Conservation (phyloP, 1,140 invertebrate genomes). For the Procambarus virginalis region DNA sequence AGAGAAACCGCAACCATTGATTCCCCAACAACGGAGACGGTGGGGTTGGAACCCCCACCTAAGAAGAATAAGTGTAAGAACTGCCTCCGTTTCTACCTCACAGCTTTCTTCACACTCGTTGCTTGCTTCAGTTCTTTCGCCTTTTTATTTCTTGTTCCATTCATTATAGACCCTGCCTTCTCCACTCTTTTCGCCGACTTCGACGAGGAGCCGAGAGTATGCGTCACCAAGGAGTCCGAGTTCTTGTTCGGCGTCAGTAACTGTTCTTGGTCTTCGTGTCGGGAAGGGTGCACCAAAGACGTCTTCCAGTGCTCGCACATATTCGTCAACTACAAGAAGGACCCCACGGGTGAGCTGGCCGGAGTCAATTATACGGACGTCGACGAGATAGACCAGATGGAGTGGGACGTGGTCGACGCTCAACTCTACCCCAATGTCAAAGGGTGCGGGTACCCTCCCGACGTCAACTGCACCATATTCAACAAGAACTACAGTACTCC, state of each 20-base stretch:
- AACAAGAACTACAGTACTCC: conserved; percentile 82
- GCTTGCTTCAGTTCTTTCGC: conserved; percentile 90
- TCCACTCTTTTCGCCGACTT: conserved; percentile 90
- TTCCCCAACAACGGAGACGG: conserved; percentile 41
- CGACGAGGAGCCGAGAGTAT: conserved; percentile 86
- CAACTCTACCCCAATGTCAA: conserved; percentile 91
- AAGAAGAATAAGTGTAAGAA: conserved; percentile 44
- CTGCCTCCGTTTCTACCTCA: conserved; percentile 83
- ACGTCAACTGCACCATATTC: conserved; percentile 90
- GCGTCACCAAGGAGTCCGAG: conserved; percentile 85
- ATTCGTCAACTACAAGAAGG: conserved; percentile 81
- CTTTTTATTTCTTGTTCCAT: conserved; percentile 90
- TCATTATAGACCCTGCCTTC: conserved; percentile 89
- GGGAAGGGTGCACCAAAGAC: conserved; percentile 85
- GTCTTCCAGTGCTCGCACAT: conserved; percentile 81
- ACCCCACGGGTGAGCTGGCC: conserved; percentile 72
- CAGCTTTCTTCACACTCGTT: conserved; percentile 91
- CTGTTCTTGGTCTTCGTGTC: conserved; percentile 88
- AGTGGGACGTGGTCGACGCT: conserved; percentile 77
- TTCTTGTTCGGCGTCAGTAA: conserved; percentile 88
- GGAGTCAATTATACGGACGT: conserved; percentile 45
- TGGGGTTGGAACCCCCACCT: conserved; percentile 28
- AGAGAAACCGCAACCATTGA: conserved; percentile 48
- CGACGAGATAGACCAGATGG: conserved; percentile 23
- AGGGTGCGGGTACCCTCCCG: conserved; percentile 90